phyloP scores from a whole-genome alignment of 2,888 invertebrate species.

The Mylabris sibirica region DNA sequence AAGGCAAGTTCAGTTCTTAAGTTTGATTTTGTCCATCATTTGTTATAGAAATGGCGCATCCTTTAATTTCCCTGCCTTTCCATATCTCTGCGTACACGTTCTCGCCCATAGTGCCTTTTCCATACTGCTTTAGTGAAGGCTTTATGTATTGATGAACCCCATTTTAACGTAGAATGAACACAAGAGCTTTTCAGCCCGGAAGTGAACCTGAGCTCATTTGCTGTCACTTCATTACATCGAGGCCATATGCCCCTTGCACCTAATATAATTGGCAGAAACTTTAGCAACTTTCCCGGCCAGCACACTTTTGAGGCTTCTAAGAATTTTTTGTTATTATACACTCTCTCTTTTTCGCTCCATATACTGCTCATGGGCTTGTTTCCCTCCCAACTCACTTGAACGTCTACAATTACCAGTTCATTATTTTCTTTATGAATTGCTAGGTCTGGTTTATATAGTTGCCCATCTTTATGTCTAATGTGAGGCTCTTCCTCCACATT shows the following conservation, averaged over 20 bases:
- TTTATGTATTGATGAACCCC: conserved; percentile 32
- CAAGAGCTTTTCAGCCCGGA: too few relatives aligned
- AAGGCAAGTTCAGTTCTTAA: too few relatives aligned
- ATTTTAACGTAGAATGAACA: conserved; percentile 27
- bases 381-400: conserved; percentile 17
- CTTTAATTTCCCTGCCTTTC: too few relatives aligned
- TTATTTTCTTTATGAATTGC: conserved; percentile 15
- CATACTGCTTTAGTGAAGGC: conserved; percentile 29
- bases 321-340: conserved; percentile 37
- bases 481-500: conserved; percentile 28
- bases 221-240: conserved; percentile 21
- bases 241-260: too few relatives aligned
- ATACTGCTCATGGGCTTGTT: conserved; percentile 8
- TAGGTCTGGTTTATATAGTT: conserved; percentile 35
- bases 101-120: background rate
- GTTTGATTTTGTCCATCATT: too few relatives aligned
- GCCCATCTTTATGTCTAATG: conserved; percentile 28
- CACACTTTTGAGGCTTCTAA: conserved; percentile 30
- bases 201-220: background rate
- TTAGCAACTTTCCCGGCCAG: conserved; percentile 31
- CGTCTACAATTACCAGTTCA: conserved; percentile 6
- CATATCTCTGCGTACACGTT: too few relatives aligned
- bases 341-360: conserved; percentile 24
- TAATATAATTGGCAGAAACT: conserved; percentile 36
- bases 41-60: too few relatives aligned